These are phyloP conservation scores for Eurytoma adleriae DNA, from an alignment of 2,888 invertebrate genomes.

Conservation along the genomic window DNA sequence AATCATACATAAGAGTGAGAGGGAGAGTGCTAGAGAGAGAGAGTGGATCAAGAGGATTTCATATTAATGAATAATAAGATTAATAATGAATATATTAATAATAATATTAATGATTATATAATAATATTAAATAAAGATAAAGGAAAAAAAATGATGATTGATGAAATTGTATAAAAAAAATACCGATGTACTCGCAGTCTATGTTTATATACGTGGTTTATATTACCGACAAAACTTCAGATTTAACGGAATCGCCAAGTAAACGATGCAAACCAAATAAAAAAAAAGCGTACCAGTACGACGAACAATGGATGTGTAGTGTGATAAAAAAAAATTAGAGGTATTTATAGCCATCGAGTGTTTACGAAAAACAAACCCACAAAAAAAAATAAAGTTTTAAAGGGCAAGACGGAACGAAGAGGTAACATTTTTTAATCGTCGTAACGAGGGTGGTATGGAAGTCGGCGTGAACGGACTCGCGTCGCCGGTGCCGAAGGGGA, in stretches of 20 bases:
- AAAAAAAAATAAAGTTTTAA: constrained; percentile 15
- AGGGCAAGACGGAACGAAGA: constrained; percentile 46
- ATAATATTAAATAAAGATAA: constrained; percentile 22
- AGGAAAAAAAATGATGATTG: constrained; percentile 57
- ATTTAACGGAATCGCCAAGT: constrained; percentile 56
- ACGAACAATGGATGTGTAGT: constrained; percentile 66
- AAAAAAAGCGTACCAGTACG: constrained; percentile 58
- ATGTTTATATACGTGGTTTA: constrained; percentile 76
- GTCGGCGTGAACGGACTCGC: background rate
- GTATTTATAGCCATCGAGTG: constrained; percentile 50
- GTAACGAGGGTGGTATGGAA: background rate
- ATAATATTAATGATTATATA: constrained; percentile 34
- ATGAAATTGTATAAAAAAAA: constrained; percentile 65
- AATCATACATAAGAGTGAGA: background rate
- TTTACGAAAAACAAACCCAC: constrained; percentile 41
- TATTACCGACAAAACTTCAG: constrained; percentile 67
- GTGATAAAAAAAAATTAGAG: constrained; percentile 59
- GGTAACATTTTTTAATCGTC: constrained; percentile 27
- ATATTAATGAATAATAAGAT: constrained; percentile 36
- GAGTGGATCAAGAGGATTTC: constrained; percentile 10
- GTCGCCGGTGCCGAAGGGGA: background rate
- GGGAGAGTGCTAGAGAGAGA: background rate
- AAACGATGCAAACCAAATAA: constrained; percentile 57
- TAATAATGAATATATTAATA: constrained; percentile 23
- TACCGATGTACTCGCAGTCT: constrained; percentile 73